phyloP scores from a whole-genome alignment of 2,113 vertebrate species.

The Alethe diademata region DNA sequence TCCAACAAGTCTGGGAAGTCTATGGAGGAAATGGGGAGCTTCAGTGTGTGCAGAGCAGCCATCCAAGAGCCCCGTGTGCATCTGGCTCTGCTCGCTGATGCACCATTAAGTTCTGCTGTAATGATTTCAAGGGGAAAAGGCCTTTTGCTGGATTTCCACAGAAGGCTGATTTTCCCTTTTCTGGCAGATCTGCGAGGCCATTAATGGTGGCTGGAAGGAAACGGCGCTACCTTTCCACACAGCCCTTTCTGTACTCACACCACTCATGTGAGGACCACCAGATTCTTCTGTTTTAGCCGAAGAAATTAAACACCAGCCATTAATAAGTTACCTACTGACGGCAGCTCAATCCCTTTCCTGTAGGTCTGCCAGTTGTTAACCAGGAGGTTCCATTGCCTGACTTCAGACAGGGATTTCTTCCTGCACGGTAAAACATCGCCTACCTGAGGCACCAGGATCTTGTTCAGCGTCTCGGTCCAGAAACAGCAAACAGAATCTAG shows the following conservation, averaged over 20 bases:
- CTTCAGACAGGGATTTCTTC: slow-evolving; percentile 68
- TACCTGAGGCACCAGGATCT: slow-evolving; percentile 77
- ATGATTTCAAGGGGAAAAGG: slow-evolving; percentile 50
- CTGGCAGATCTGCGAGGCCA: slow-evolving; percentile 40
- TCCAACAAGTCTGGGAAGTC: neutral
- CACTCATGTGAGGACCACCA: slow-evolving; percentile 46
- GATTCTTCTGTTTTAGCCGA: slow-evolving; percentile 46
- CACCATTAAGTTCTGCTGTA: slow-evolving; percentile 24
- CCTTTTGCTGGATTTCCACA: slow-evolving; percentile 52
- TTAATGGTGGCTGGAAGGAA: slow-evolving; percentile 53
- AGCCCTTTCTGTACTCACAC: slow-evolving; percentile 1
- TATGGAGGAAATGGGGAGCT: neutral
- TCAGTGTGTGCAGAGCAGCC: neutral
- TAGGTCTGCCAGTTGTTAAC: slow-evolving; percentile 6
- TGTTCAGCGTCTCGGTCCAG: slow-evolving; percentile 72
- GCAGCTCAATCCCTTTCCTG: slow-evolving; percentile 50
- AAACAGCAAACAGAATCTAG: slow-evolving; percentile 81
- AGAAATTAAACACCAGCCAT: slow-evolving; percentile 50
- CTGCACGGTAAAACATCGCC: slow-evolving; percentile 68
- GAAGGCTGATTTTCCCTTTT: slow-evolving; percentile 48
- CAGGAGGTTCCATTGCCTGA: slow-evolving; percentile 51
- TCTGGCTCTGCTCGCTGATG: slow-evolving; percentile 25
- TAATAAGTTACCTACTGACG: slow-evolving; percentile 21
- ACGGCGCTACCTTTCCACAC: neutral
- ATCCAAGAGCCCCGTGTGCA: neutral